phyloP scores from a whole-genome alignment of 2,888 invertebrate species.

The Drosophila dives region DNA sequence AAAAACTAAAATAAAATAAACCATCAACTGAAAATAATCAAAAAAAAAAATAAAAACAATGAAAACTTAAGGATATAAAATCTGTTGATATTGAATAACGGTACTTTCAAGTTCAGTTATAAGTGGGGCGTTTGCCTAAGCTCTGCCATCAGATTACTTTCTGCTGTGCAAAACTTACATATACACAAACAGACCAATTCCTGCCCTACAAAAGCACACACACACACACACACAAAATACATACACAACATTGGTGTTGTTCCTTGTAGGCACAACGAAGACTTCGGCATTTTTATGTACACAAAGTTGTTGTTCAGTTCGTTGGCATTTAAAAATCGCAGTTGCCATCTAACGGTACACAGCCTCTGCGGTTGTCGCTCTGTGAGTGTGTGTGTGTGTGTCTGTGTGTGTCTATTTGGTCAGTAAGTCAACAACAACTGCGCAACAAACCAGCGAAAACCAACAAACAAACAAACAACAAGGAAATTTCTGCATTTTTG shows the following conservation, averaged over 20 bases:
- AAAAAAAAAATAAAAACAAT: neutral
- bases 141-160: neutral
- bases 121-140: neutral
- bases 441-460: slow-evolving; percentile 41
- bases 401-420: slow-evolving; percentile 48
- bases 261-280: slow-evolving; percentile 22
- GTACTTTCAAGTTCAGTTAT: neutral
- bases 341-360: slow-evolving; percentile 31
- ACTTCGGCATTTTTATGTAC: slow-evolving; percentile 51
- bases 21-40: slow-evolving; percentile 6
- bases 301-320: slow-evolving; percentile 42
- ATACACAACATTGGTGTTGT: slow-evolving; percentile 9
- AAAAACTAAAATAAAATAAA: slow-evolving; percentile 7
- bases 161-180: slow-evolving; percentile 22
- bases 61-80: neutral
- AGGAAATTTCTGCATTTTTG: slow-evolving; percentile 25
- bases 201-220: slow-evolving; percentile 51
- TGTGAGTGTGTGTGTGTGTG: slow-evolving; percentile 1
- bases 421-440: slow-evolving; percentile 64
- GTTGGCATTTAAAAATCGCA: slow-evolving; percentile 28
- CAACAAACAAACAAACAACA: slow-evolving; percentile 33
- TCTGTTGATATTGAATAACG: slow-evolving; percentile 14
- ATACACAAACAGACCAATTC: slow-evolving; percentile 15
- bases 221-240: slow-evolving; percentile 22
- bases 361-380: slow-evolving; percentile 4